These are phyloP conservation scores for Pangasius mekongensis DNA, from an alignment of 2,797 vertebrate species.

Conservation along the genomic window DNA sequence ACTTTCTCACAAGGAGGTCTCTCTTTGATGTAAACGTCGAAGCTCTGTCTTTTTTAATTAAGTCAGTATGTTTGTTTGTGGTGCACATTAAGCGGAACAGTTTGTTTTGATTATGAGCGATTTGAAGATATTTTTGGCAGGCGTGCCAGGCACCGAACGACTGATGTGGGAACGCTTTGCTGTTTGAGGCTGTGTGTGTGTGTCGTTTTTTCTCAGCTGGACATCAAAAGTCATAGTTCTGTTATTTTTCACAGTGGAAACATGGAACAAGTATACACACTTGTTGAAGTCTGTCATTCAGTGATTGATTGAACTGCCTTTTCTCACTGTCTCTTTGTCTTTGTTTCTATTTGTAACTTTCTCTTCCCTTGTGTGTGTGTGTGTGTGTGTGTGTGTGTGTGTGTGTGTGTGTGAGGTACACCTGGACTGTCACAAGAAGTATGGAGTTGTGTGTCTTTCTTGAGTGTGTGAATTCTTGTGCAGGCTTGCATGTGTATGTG, in stretches of 20 bases:
- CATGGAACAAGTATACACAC: conserved; percentile 27
- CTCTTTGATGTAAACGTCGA: conserved; percentile 51
- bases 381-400: conserved; percentile 9
- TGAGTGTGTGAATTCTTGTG: conserved; percentile 32
- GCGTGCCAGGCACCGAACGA: conserved; percentile 23
- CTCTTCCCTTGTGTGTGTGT: conserved; percentile 9
- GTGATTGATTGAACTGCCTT: conserved; percentile 15
- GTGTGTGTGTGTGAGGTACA: conserved; percentile 2
- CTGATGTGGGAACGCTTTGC: conserved; percentile 35
- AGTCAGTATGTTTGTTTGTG: conserved; percentile 47
- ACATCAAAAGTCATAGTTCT: conserved; percentile 31
- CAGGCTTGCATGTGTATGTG: conserved; percentile 17
- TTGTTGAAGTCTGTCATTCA: conserved; percentile 37
- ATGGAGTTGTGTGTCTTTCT: conserved; percentile 26
- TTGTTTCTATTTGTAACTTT: conserved; percentile 6
- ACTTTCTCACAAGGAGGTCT: conserved; percentile 43
- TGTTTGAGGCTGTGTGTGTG: conserved; percentile 26
- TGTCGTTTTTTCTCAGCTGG: conserved; percentile 32
- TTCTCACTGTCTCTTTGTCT: not conserved
- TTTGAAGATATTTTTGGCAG: conserved; percentile 41
- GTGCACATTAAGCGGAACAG: conserved; percentile 38
- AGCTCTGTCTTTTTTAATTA: conserved; percentile 50
- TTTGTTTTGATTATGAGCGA: conserved; percentile 44
- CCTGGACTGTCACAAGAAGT: conserved; percentile 36
- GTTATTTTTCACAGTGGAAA: conserved; percentile 33